Base-by-base conservation (phyloP, 2,888 invertebrate genomes). In the Megalurothrips usitatus region DNA sequence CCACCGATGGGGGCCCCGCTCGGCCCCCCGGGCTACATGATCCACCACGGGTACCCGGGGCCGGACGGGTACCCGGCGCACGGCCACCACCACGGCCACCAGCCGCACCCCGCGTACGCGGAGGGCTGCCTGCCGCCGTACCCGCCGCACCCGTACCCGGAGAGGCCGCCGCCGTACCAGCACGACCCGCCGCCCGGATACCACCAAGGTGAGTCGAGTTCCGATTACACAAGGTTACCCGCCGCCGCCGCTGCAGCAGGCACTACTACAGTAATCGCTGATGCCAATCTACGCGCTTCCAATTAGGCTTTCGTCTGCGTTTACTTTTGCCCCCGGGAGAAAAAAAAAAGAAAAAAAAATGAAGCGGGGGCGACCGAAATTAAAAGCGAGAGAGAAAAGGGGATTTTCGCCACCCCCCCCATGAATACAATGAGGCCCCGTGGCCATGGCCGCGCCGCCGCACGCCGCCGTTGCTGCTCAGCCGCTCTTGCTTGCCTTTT, bases 51-150 rank as follows among this genome's bases (percentile, higher is more conserved):
- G 23, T 26, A 75, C 68, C 68, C 23, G 34, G 34, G 34, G 68
- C 68, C 68, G 68, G 23, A 23, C 23, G 19, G 19, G 14, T 58
- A 58, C 58, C 14, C 6, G 58, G 58, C 34, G 6, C 58, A 58
- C 58, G 58, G 58, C 58, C 19, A 58, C 58, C 19, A 58, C 58
- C 58, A 58, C 58, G 58, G 58, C 19, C 58, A 17, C 19, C 68
- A 23, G 68, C 68, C 23, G 26, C 68, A 23, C 23, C 68, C n/a
- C 23, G 23, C 9, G 26, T 75, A 75, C 68, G 26, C n/a, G 68
- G 68, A 75, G 11, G 68, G 26, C 26, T 75, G 68, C 68, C 68
- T 26, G 68, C 68, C 68, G 68, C 68, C 68, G 23, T 75, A 75
- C 68, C 68, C 68, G 68, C 68, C 68, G n/a, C 23, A 52, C 52